phyloP scores from a whole-genome alignment of 1,140 invertebrate genomes.

The Drosophila nannoptera region DNA sequence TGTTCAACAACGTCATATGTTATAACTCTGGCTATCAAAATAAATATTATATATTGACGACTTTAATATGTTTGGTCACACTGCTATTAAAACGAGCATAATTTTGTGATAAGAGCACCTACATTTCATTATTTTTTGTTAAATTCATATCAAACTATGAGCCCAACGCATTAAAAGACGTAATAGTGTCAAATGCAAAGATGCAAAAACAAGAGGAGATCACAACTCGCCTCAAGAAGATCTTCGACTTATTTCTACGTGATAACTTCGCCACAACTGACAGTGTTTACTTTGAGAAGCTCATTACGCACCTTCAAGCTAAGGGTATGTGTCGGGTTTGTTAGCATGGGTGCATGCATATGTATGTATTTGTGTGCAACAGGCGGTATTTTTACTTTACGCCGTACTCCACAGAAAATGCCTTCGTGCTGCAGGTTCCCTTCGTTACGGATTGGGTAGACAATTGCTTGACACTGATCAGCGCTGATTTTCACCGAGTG shows the following conservation, averaged over 20 bases:
- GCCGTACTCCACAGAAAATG: conserved; percentile 52
- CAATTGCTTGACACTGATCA: conserved; percentile 57
- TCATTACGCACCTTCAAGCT: conserved; percentile 79
- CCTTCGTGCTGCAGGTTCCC: conserved; percentile 54
- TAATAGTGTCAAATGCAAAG: conserved; percentile 24
- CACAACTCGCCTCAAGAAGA: conserved; percentile 55
- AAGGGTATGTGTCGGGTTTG: conserved; percentile 59
- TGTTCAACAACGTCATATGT: background rate
- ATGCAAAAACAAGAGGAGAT: conserved; percentile 73
- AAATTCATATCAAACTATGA: conserved; percentile 60
- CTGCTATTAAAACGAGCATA: conserved; percentile 45
- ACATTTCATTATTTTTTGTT: conserved; percentile 57
- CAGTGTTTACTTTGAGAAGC: conserved; percentile 80
- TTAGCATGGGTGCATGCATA: conserved; percentile 1
- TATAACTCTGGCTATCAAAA: background rate
- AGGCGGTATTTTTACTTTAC: conserved; percentile 28
- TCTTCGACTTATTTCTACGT: conserved; percentile 79
- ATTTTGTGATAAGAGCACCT: conserved; percentile 58
- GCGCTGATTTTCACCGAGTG: conserved; percentile 54
- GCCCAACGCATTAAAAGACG: background rate
- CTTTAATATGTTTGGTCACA: conserved; percentile 40
- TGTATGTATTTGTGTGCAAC: conserved; percentile 13
- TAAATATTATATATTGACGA: background rate
- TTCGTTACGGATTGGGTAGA: conserved; percentile 70
- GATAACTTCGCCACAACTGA: conserved; percentile 79